Evolutionary conservation across 2,113 vertebrate species (phyloP), one percentile per base, ranked within the genome.

Genomic region (Brachyhypopomus occidentalis): DNA sequence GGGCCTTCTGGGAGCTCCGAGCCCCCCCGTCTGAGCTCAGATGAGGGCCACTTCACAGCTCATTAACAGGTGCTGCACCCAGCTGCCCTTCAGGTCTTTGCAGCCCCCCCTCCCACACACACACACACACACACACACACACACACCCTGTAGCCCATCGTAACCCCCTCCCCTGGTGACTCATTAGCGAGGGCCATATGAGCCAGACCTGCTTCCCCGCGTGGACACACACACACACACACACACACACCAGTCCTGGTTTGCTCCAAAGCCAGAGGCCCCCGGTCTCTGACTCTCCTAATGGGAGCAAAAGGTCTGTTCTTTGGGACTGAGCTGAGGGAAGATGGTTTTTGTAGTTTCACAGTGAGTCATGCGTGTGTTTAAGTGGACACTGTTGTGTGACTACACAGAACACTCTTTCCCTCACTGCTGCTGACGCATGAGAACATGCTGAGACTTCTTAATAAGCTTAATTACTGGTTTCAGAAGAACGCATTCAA

Each of bases 11-110:
- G 64, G 45, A 88, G 83, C 84, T 86, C 87, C 86, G 88, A 82
- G 23, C 82, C 85, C 1, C 71, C 89, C 86, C 83, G n/a, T n/a
- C n/a, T n/a, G 87, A 71, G 8, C 6, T 84, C 89, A 88, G 91
- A 95, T 95, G 92, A 92, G 88, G 82, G 85, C 85, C 72, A 89
- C 89, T 91, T 90, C 80, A 86, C 90, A 85, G 88, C 83, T 89
- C 88, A 90, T 86, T 94, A 94, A 95, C 93, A 95, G 94, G 95
- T 94, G 92, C 92, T 87, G 90, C 88, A 86, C 89, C 88, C 94
- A 93, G 92, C 93, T 95, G 93, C 87, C 89, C 89, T 83, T 59
- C 70, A 48, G 8, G 23, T 71, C 86, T 85, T 85, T 84, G 14
- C 59, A 84, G 79, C 77, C 87, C 86, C 55, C 63, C 78, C 70